Conservation (phyloP, 2,797 vertebrate species). For the Platalea minor region DNA sequence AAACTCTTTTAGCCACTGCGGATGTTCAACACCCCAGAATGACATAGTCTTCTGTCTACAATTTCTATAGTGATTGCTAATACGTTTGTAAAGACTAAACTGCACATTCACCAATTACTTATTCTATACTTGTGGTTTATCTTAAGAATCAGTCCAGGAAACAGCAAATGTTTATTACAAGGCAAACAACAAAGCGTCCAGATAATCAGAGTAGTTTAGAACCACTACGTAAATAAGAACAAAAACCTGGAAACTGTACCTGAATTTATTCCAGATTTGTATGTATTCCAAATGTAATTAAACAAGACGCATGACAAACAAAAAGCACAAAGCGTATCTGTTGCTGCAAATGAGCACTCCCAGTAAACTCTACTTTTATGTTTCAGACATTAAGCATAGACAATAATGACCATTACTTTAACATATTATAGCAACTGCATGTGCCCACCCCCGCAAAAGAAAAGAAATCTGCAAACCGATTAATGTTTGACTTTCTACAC, state of each 20-base stretch:
- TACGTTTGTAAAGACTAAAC: background rate
- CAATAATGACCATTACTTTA: background rate
- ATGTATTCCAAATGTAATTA: background rate
- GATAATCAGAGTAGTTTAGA: background rate
- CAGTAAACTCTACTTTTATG: background rate
- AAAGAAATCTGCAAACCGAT: background rate
- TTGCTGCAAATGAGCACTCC: background rate
- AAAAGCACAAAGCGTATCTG: background rate
- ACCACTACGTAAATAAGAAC: background rate
- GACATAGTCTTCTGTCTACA: background rate
- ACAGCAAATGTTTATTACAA: background rate
- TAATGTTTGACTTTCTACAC: background rate
- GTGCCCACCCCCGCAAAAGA: no score
- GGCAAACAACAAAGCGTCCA: background rate
- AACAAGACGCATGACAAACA: background rate
- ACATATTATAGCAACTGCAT: background rate
- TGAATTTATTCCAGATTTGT: background rate
- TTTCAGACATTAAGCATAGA: background rate
- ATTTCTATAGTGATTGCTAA: background rate
- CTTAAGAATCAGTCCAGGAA: background rate
- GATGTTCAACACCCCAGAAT: background rate
- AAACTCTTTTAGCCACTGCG: background rate
- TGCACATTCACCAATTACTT: background rate
- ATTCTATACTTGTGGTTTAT: background rate
- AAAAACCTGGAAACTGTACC: background rate